Evolutionary conservation across 2,888 invertebrate genomes (phyloP).

Genomic region (Clusia tigrina): DNA sequence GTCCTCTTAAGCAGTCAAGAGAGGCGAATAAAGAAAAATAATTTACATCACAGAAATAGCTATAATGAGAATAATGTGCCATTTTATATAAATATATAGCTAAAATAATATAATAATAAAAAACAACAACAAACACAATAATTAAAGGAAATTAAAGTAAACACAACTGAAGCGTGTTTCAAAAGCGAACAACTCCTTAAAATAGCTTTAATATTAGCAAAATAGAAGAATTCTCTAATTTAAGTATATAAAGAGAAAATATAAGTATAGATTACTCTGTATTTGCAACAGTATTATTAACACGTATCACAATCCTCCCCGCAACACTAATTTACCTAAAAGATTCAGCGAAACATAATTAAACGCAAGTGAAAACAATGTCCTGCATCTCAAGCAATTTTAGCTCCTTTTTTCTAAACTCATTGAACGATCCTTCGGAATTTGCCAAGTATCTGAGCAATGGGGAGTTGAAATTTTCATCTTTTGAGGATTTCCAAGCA

Average conservation of each 20-base stretch:
- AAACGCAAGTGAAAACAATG: constrained; percentile 48
- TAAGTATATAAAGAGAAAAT: constrained; percentile 10
- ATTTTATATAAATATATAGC: constrained; percentile 19
- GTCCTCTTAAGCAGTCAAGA: too few relatives aligned
- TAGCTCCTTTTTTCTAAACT: constrained; percentile 64
- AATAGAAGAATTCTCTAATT: constrained; percentile 1
- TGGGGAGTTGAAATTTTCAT: constrained; percentile 62
- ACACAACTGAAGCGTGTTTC: background rate
- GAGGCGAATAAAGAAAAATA: too few relatives aligned
- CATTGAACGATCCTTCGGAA: constrained; percentile 64
- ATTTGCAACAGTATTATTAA: constrained; percentile 45
- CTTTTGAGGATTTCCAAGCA: constrained; percentile 62
- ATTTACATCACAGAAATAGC: constrained; percentile 1
- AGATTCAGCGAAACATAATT: constrained; percentile 18
- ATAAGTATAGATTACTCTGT: too few relatives aligned
- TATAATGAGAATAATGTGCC: constrained; percentile 16
- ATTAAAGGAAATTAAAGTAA: background rate
- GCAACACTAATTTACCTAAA: constrained; percentile 24
- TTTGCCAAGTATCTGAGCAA: constrained; percentile 64
- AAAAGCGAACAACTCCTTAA: background rate
- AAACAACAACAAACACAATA: constrained; percentile 4
- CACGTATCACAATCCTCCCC: constrained; percentile 36
- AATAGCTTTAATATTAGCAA: constrained; percentile 15
- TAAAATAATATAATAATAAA: constrained; percentile 8
- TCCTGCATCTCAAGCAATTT: constrained; percentile 65